Evolutionary conservation across 2,113 vertebrate species (phyloP), one percentile per base, ranked within the genome.

Genomic region (Eublepharis macularius): DNA sequence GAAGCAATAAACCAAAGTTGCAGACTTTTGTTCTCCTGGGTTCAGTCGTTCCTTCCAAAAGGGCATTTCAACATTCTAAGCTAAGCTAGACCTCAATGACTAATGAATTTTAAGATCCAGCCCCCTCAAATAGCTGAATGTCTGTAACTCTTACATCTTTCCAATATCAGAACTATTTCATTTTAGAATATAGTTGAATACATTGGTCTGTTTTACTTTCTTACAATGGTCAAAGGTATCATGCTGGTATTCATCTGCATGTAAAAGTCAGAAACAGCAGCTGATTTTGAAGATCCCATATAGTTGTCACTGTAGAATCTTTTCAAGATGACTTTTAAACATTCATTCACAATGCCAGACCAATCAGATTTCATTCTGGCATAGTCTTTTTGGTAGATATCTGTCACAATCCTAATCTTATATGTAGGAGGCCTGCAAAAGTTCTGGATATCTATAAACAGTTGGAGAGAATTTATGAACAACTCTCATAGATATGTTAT

Each of bases 1-100:
- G 47, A 85, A 43, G 24, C 14, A 89, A 39, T 85, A 87, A 88
- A 82, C 68, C 81, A 85, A 39, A 24, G 68, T 14, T 88, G 39
- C 78, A 70, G 66, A 36, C 39, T 85, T 76, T 43, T 70, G 81
- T 80, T 82, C 63, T 90, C 76, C 29, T 19, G 49, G 9, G 19
- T 76, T 80, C 7, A 51, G 1, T 51, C 6, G 8, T 79, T 82
- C 68, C 51, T 85, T 78, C 54, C 6, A 87, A 88, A 85, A 36
- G 2, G 13, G 26, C 9, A 83, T 26, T 72, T 47, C 10, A 26
- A 36, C 24, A 39, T 87, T 34, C 74, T 10, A 45, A 29, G 11
- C 54, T 73, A 49, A 87, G 49, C 36, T 70, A 57, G 41, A 63
- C 36, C 47, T 72, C 51, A 60, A 72, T 36, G 65, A 79, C 83